A percentile compares a stretch with the other conserved stretches of the same genome.
Evolutionary conservation across 2,113 vertebrate species (phyloP).

Genomic region (Barnardius zonarius): DNA sequence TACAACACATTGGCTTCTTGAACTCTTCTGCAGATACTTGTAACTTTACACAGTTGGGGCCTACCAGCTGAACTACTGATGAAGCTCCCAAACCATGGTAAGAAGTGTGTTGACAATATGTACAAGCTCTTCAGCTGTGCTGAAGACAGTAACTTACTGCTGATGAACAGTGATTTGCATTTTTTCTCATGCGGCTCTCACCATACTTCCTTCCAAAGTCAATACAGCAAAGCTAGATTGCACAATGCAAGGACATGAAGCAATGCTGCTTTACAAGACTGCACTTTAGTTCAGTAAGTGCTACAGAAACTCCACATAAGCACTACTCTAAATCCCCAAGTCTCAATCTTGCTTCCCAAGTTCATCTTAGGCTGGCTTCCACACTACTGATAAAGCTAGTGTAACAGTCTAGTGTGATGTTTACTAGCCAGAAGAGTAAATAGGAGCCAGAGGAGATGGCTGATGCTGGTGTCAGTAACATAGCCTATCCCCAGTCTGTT

Average conservation of each 20-base stretch:
- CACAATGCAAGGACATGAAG: background rate
- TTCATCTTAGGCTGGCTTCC: background rate
- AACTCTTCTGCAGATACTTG: background rate
- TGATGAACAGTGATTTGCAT: background rate
- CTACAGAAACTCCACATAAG: background rate
- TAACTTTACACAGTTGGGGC: background rate
- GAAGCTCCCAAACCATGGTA: background rate
- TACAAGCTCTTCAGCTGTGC: background rate
- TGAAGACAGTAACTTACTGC: background rate
- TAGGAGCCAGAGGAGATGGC: background rate
- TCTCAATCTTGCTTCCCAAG: background rate
- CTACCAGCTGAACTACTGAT: background rate
- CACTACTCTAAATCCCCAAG: background rate
- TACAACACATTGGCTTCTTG: background rate
- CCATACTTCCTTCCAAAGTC: background rate
- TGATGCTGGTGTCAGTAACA: background rate
- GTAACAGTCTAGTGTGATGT: background rate
- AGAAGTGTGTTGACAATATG: accelerated
- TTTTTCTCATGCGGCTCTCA: background rate
- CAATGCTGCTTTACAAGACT: background rate
- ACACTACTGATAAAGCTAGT: background rate
- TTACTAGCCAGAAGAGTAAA: background rate
- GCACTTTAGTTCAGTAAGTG: accelerated
- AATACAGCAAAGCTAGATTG: background rate
- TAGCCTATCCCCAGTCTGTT: background rate